phyloP scores from a whole-genome alignment of 1,140 invertebrate genomes.

The Brevipalpus yothersi region DNA sequence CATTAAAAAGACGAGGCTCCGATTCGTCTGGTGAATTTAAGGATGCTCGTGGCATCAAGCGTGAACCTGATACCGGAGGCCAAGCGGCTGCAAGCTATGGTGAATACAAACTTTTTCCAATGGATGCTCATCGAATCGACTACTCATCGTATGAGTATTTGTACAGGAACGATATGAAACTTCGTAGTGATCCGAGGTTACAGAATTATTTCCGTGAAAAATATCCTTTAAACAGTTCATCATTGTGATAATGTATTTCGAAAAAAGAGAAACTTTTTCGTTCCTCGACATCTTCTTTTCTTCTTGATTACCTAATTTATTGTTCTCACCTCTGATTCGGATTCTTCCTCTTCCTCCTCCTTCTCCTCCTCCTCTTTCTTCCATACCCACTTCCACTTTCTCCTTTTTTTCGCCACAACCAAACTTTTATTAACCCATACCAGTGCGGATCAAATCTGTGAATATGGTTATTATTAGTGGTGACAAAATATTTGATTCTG shows the following conservation, averaged over 20 bases:
- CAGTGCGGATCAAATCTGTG: too few relatives aligned
- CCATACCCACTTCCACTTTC: not conserved
- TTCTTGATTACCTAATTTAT: not conserved
- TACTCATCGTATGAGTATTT: constrained; percentile 9
- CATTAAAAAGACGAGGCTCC: not conserved
- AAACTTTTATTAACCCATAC: too few relatives aligned
- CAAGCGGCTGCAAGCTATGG: not conserved
- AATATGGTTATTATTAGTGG: too few relatives aligned
- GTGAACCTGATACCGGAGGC: not conserved
- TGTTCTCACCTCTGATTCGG: not conserved
- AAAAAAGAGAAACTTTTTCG: not conserved
- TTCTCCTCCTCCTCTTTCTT: not conserved
- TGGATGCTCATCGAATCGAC: constrained; percentile 7
- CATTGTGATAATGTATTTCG: not conserved
- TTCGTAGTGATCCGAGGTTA: constrained; percentile 13
- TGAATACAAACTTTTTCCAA: constrained; percentile 8
- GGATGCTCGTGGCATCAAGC: not conserved
- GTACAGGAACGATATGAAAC: constrained; percentile 8
- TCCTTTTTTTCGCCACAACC: not conserved
- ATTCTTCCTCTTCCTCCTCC: not conserved
- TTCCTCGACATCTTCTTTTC: not conserved
- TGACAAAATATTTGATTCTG: too few relatives aligned
- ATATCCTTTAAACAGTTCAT: not conserved
- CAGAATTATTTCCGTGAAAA: constrained; percentile 8
- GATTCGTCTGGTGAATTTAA: not conserved